Evolutionary conservation across 2,797 vertebrate genomes (phyloP).

Genomic region (Ara ararauna): DNA sequence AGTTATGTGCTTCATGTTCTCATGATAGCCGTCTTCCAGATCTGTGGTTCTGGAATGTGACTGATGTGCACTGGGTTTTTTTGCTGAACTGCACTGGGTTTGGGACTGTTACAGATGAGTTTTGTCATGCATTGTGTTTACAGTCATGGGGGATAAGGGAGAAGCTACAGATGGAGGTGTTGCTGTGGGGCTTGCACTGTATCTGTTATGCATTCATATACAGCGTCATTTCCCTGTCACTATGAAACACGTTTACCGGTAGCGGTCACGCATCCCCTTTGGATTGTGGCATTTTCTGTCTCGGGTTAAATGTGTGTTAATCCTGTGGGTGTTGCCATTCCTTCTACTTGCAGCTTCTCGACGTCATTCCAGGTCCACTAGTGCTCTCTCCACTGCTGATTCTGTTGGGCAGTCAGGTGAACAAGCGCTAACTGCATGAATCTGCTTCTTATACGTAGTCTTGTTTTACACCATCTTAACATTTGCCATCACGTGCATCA

Average conservation of each 20-base stretch:
- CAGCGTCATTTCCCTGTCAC: constrained; percentile 68
- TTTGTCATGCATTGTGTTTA: constrained; percentile 57
- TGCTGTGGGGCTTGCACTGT: constrained; percentile 56
- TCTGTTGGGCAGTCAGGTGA: constrained; percentile 99
- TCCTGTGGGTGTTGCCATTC: constrained; percentile 85
- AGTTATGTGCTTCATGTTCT: constrained; percentile 60
- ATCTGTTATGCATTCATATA: constrained; percentile 70
- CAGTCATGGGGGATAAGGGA: neutral
- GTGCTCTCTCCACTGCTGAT: constrained; percentile 96
- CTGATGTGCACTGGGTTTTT: constrained; percentile 32
- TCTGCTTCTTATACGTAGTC: constrained; percentile 70
- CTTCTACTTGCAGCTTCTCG: constrained; percentile 95
- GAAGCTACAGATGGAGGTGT: neutral
- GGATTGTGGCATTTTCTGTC: constrained; percentile 77
- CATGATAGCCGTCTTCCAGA: constrained; percentile 38
- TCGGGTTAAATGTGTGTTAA: constrained; percentile 84
- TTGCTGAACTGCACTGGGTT: constrained; percentile 17
- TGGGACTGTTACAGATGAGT: constrained; percentile 24
- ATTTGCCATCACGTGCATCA: constrained; percentile 60
- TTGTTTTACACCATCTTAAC: constrained; percentile 72
- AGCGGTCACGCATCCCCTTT: constrained; percentile 64
- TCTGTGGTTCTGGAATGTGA: constrained; percentile 21
- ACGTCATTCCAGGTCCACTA: constrained; percentile 99
- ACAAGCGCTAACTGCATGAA: constrained; percentile 90
- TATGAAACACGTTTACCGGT: constrained; percentile 53